phyloP scores from a whole-genome alignment of 2,113 vertebrate genomes.

The Bombycilla garrulus region DNA sequence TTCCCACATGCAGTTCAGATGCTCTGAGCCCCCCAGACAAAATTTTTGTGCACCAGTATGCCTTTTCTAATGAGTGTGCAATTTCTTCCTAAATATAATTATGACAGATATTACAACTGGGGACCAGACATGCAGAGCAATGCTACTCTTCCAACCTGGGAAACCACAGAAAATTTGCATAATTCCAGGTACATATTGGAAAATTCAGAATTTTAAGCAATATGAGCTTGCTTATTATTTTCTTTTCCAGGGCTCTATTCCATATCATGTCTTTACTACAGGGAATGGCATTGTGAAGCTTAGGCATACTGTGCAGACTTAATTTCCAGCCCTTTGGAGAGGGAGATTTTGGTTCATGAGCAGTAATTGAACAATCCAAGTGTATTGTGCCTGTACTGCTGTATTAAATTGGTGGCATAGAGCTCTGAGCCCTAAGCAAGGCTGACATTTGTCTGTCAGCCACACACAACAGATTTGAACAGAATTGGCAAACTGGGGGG shows the following conservation, averaged over 20 bases:
- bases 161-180: constrained; percentile 5
- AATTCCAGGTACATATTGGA: not conserved
- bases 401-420: not conserved
- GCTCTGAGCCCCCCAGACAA: not conserved
- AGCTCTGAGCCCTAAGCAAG: not conserved
- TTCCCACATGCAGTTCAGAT: not conserved
- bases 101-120: not conserved
- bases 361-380: not conserved
- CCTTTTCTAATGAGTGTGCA: not conserved
- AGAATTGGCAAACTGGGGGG: not conserved
- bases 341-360: not conserved
- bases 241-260: not conserved
- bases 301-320: not conserved
- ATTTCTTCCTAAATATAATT: not conserved
- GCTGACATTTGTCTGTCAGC: not conserved
- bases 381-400: not conserved
- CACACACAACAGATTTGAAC: not conserved
- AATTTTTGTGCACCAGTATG: not conserved
- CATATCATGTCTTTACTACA: not conserved
- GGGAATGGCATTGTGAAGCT: not conserved
- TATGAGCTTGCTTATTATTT: not conserved
- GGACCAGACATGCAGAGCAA: not conserved
- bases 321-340: not conserved
- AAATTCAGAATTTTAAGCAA: constrained; percentile 17
- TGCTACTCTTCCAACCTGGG: not conserved